These are phyloP conservation scores for Diachrysia chrysitis DNA, from an alignment of 2,888 invertebrate genomes.

Conservation along the genomic window DNA sequence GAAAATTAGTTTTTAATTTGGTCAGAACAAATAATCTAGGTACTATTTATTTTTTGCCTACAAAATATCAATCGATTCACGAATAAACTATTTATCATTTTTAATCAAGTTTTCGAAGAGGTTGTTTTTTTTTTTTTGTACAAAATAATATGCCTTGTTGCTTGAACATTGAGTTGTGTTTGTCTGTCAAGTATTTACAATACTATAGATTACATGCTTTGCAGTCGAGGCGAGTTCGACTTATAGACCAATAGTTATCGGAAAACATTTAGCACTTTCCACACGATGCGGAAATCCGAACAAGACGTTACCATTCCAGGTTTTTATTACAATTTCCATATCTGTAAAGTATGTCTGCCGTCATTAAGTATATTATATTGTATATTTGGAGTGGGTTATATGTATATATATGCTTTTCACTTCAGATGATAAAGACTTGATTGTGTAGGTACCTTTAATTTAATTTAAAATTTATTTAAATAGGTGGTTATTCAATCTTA, in stretches of 20 bases:
- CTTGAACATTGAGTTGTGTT: background rate
- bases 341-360: background rate
- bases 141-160: background rate
- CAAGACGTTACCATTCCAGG: background rate
- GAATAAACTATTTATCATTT: no score
- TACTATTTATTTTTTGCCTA: no score
- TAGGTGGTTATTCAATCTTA: no score
- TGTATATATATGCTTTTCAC: no score
- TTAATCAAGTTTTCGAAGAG: no score
- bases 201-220: slow-evolving; percentile 38
- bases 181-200: background rate
- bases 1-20: slow-evolving; percentile 15
- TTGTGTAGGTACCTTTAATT: no score
- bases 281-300: slow-evolving; percentile 46
- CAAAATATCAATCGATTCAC: no score
- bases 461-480: no score
- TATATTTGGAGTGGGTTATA: no score
- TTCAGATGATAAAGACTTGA: no score
- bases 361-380: no score
- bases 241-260: slow-evolving; percentile 66
- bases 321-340: background rate
- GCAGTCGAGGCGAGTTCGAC: slow-evolving; percentile 26
- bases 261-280: slow-evolving; percentile 75
- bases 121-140: no score
- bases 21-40: background rate